Evolutionary conservation across 2,888 invertebrate genomes (phyloP).

Genomic region (Andrena flavipes): DNA sequence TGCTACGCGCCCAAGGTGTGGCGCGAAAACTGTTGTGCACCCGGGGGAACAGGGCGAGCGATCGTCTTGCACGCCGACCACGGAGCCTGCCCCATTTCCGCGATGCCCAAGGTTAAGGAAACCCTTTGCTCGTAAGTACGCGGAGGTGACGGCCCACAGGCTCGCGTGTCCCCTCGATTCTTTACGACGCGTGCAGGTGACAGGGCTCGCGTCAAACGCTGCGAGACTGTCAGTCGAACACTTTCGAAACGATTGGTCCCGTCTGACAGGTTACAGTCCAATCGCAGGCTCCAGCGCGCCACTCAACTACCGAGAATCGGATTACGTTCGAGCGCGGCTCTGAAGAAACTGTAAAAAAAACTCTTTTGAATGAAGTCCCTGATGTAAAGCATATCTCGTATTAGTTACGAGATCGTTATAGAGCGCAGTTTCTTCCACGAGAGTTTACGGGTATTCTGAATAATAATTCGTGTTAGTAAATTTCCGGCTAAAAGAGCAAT

Average conservation of each 20-base stretch:
- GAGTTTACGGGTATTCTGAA: no score
- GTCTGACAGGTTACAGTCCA: conserved; percentile 26
- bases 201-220: background rate
- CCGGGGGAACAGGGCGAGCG: background rate
- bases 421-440: no score
- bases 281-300: conserved; percentile 10
- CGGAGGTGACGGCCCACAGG: conserved; percentile 11
- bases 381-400: background rate
- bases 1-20: conserved; percentile 44
- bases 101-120: conserved; percentile 59
- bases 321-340: background rate
- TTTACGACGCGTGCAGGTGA: background rate
- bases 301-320: background rate
- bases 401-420: no score
- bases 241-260: conserved; percentile 17
- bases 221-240: conserved; percentile 19
- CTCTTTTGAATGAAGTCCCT: background rate
- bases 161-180: background rate
- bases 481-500: background rate
- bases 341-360: background rate
- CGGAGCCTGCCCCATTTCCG: conserved; percentile 26
- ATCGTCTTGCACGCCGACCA: conserved; percentile 3
- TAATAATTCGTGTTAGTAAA: background rate
- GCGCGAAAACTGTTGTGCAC: conserved; percentile 49
- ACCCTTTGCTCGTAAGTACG: conserved; percentile 53